A percentile compares a stretch with the other conserved stretches of the same genome.
Conservation (phyloP, 2,113 vertebrate genomes). For the Ciconia maguari region DNA sequence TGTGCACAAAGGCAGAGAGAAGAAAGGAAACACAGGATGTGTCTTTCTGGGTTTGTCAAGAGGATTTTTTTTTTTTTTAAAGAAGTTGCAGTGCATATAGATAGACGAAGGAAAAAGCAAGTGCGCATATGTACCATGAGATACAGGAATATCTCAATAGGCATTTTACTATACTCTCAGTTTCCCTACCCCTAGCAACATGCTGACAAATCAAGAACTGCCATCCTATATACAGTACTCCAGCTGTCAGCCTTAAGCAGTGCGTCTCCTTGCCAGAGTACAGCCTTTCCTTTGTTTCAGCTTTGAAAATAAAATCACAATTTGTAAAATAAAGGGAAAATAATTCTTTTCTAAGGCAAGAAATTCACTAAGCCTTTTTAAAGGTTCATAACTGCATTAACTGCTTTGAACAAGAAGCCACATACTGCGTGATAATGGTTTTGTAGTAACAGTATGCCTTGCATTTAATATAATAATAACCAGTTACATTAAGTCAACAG, state of each 20-base stretch:
- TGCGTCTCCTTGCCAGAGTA: background rate
- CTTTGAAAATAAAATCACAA: constrained; percentile 3
- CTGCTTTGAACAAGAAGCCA: background rate
- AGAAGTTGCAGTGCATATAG: background rate
- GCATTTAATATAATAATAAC: constrained; percentile 21
- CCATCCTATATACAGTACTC: constrained; percentile 28
- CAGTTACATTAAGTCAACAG: background rate
- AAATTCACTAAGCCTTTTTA: constrained; percentile 18
- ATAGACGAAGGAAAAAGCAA: background rate
- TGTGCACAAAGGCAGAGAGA: background rate
- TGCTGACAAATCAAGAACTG: constrained; percentile 53
- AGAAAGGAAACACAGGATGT: background rate
- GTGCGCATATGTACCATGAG: background rate
- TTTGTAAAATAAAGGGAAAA: constrained; percentile 9
- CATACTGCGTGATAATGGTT: background rate
- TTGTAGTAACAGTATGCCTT: background rate
- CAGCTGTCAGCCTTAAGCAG: constrained; percentile 30
- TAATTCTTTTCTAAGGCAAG: background rate
- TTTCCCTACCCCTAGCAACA: constrained; percentile 26
- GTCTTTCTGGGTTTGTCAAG: background rate
- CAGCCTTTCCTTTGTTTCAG: constrained; percentile 32
- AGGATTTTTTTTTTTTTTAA: background rate
- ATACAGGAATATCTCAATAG: constrained; percentile 22
- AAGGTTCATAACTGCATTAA: background rate
- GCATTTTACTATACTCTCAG: background rate